A percentile compares a stretch with the other conserved stretches of the same genome.
phyloP scores from a whole-genome alignment of 2,888 invertebrate species.

The Ormyrus labotus region DNA sequence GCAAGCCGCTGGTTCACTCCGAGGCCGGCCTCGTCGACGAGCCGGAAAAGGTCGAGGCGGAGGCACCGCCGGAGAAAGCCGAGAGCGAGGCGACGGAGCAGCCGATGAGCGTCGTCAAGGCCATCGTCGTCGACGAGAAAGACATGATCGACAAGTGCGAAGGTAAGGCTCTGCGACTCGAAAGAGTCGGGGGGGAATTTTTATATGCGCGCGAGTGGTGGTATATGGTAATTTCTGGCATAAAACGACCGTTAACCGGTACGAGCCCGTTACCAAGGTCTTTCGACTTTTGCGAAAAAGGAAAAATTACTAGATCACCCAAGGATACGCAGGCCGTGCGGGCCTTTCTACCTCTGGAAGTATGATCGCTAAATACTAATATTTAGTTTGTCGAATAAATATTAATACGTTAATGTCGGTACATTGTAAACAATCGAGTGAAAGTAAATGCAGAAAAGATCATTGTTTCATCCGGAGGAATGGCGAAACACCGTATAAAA shows the following conservation, averaged over 20 bases:
- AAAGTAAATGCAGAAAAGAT: too few relatives aligned
- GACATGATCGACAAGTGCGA: slow-evolving; percentile 68
- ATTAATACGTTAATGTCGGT: too few relatives aligned
- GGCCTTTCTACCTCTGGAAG: too few relatives aligned
- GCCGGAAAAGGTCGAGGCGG: slow-evolving; percentile 6
- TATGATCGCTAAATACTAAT: too few relatives aligned
- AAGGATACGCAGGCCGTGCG: slow-evolving; percentile 61
- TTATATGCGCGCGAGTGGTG: too few relatives aligned
- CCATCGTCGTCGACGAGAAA: slow-evolving; percentile 67
- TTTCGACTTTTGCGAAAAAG: slow-evolving; percentile 56
- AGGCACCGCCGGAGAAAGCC: not conserved
- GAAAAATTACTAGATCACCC: slow-evolving; percentile 61
- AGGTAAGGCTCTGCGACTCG: slow-evolving; percentile 61
- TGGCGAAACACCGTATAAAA: too few relatives aligned
- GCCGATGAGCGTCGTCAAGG: not conserved
- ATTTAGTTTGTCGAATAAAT: too few relatives aligned
- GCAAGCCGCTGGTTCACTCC: not conserved
- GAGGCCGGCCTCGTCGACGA: not conserved
- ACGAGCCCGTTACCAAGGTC: slow-evolving; percentile 59
- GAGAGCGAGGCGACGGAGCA: not conserved
- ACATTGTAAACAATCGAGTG: too few relatives aligned
- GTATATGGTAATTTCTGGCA: slow-evolving; percentile 61
- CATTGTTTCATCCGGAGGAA: too few relatives aligned
- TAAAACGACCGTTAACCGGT: slow-evolving; percentile 65
- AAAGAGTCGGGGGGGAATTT: too few relatives aligned